Percentiles rank a stretch among this genome's conserved stretches.
phyloP scores from a whole-genome alignment of 1,140 invertebrate genomes.

The Stratiolaelaps scimitus region DNA sequence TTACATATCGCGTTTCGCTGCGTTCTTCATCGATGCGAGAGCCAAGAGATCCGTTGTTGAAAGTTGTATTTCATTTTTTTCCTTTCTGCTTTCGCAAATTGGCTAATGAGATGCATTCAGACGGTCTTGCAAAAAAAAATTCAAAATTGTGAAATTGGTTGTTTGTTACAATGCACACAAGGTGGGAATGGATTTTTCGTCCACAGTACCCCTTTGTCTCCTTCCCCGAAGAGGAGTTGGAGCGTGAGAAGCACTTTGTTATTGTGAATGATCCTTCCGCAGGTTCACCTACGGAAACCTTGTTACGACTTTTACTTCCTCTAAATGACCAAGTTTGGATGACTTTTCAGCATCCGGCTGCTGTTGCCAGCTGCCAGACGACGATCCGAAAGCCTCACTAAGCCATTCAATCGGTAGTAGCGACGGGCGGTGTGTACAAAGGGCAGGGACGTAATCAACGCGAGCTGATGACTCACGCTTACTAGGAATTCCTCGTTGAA shows the following conservation, averaged over 20 bases:
- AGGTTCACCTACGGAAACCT: constrained; percentile 76
- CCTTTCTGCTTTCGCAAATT: no score
- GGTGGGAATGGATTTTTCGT: no score
- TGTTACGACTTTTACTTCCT: constrained; percentile 76
- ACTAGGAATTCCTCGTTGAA: constrained; percentile 79
- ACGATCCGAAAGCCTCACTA: constrained; percentile 59
- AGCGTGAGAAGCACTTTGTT: no score
- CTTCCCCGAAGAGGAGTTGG: no score
- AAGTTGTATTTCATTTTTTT: constrained; percentile 13
- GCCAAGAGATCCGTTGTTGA: constrained; percentile 30
- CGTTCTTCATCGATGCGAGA: constrained; percentile 32
- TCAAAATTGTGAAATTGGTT: no score
- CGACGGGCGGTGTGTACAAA: no score
- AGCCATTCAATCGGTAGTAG: constrained; percentile 73
- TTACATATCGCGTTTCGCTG: constrained; percentile 29
- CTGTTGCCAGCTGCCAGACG: constrained; percentile 43
- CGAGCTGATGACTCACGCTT: constrained; percentile 68
- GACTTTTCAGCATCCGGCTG: constrained; percentile 50
- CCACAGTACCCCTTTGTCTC: no score
- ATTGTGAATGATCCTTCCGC: constrained; percentile 60
- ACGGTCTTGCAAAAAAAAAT: no score
- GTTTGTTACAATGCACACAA: no score
- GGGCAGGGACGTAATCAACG: constrained; percentile 72
- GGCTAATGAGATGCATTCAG: no score
- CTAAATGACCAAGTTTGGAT: constrained; percentile 60